A percentile compares a stretch with the other conserved stretches of the same genome.
phyloP scores from a whole-genome alignment of 2,113 vertebrate species.

The Lucifuga dentata region DNA sequence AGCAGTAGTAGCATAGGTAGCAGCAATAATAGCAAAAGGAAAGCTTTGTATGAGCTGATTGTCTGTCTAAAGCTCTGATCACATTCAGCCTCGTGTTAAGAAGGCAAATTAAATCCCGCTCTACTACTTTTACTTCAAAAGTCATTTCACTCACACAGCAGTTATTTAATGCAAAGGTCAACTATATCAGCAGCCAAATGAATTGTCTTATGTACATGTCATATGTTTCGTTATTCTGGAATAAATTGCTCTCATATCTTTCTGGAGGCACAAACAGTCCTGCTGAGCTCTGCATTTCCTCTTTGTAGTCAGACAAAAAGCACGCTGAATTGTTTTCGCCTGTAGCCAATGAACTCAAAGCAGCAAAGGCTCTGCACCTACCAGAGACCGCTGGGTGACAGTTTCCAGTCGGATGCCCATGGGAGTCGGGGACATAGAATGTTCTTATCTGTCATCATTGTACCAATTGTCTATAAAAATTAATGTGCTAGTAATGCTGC shows the following conservation, averaged over 20 bases:
- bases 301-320: conserved; percentile 67
- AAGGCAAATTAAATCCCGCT: no score
- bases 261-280: conserved; percentile 76
- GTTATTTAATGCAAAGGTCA: neutral
- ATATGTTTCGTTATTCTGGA: conserved; percentile 42
- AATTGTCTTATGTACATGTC: conserved; percentile 32
- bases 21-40: no score
- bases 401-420: conserved; percentile 49
- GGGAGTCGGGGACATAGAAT: conserved; percentile 64
- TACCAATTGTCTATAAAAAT: conserved; percentile 80
- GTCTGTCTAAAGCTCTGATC: no score
- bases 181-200: conserved; percentile 1
- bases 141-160: conserved; percentile 2
- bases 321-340: conserved; percentile 58
- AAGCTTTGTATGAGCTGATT: no score
- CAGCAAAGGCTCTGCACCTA: conserved; percentile 39
- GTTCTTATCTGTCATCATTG: conserved; percentile 80
- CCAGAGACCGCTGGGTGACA: conserved; percentile 42
- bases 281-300: conserved; percentile 72
- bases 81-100: no score
- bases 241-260: conserved; percentile 52
- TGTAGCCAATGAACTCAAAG: conserved; percentile 63
- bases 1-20: no score
- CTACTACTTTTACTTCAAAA: neutral
- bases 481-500: conserved; percentile 59